Conservation (phyloP, 2,797 vertebrate genomes). For the Muscicapa comitata region DNA sequence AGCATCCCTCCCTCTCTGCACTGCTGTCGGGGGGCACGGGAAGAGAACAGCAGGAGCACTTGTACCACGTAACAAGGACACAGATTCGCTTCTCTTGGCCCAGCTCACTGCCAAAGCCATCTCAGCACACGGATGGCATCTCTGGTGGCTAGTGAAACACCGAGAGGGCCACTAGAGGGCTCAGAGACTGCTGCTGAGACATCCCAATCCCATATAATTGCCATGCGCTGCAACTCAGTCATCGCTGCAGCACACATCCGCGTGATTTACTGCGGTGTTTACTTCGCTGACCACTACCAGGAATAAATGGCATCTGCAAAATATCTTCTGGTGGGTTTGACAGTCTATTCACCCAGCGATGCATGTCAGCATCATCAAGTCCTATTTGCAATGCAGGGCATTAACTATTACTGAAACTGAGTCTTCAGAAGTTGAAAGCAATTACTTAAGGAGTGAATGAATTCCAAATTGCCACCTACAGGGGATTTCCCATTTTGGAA, state of each 20-base stretch:
- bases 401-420: neutral
- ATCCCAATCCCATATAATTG: rapidly evolving
- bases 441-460: neutral
- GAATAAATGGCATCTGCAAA: neutral
- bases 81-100: neutral
- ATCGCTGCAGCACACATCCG: rapidly evolving
- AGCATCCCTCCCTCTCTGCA: rapidly evolving
- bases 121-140: rapidly evolving
- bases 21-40: rapidly evolving
- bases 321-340: neutral
- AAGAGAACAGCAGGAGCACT: rapidly evolving
- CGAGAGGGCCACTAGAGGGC: conserved; percentile 4
- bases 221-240: rapidly evolving
- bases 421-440: neutral
- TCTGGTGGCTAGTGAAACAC: neutral
- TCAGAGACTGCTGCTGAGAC: neutral
- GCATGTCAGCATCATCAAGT: neutral
- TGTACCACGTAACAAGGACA: rapidly evolving
- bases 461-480: neutral
- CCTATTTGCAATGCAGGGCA: neutral
- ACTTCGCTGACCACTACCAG: neutral
- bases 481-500: neutral
- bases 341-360: rapidly evolving
- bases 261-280: neutral
- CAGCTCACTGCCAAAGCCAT: rapidly evolving